Evolutionary conservation across 2,797 vertebrate genomes (phyloP).

Genomic region (Aplochiton taeniatus): DNA sequence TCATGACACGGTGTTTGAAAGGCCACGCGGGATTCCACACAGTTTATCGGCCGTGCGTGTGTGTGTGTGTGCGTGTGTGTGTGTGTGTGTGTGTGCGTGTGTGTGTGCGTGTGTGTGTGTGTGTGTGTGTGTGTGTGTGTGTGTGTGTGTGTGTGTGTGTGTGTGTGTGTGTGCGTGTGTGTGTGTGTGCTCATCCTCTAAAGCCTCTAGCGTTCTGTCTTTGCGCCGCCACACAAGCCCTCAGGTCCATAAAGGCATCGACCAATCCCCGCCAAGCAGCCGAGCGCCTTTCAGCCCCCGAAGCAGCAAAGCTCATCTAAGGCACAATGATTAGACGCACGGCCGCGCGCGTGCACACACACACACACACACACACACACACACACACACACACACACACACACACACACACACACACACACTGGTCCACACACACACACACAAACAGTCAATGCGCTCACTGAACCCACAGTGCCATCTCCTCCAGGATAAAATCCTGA

Average conservation of each 20-base stretch:
- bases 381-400: slow-evolving; percentile 9
- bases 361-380: slow-evolving; percentile 2
- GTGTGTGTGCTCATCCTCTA: background rate
- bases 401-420: background rate
- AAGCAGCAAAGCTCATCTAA: slow-evolving; percentile 1
- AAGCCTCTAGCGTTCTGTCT: background rate
- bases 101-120: slow-evolving; percentile 1
- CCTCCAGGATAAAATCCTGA: background rate
- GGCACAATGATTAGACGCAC: background rate
- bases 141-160: background rate
- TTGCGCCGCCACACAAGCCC: background rate
- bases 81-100: slow-evolving; percentile 2
- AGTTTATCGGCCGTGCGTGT: background rate
- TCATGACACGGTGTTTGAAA: slow-evolving; percentile 13
- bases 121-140: background rate
- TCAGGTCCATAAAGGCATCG: slow-evolving; percentile 10
- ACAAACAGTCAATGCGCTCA: too few species aligned
- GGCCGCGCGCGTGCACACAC: background rate
- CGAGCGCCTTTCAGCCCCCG: slow-evolving; percentile 15
- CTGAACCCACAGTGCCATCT: too few species aligned
- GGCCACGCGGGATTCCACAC: background rate
- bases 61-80: slow-evolving; percentile 3
- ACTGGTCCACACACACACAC: slow-evolving; percentile 1
- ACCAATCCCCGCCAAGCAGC: slow-evolving; percentile 12
- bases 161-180: background rate